phyloP scores from a whole-genome alignment of 2,113 vertebrate genomes.

The Reinhardtius hippoglossoides region DNA sequence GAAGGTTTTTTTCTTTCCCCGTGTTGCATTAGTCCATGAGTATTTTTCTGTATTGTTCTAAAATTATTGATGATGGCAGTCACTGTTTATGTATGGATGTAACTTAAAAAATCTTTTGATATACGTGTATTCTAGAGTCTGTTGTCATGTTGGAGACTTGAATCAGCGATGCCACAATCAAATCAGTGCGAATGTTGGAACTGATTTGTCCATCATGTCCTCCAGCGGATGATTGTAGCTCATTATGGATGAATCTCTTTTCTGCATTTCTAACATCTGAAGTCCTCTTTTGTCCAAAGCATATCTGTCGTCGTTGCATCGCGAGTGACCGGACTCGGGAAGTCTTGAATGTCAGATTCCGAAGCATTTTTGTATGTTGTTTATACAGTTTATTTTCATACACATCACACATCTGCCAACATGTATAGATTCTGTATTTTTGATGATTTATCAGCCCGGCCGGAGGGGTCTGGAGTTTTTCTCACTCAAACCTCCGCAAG shows the following conservation, averaged over 20 bases:
- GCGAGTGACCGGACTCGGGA: constrained; percentile 47
- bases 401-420: constrained; percentile 59
- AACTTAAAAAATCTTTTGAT: constrained; percentile 45
- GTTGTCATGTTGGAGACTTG: constrained; percentile 66
- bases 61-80: constrained; percentile 64
- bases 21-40: constrained; percentile 47
- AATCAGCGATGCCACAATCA: constrained; percentile 82
- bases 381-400: constrained; percentile 68
- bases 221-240: constrained; percentile 79
- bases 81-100: constrained; percentile 70
- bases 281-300: constrained; percentile 62
- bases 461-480: constrained; percentile 43
- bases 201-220: constrained; percentile 69
- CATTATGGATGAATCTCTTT: constrained; percentile 60
- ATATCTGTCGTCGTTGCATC: constrained; percentile 53
- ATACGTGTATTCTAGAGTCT: constrained; percentile 39
- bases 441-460: constrained; percentile 35
- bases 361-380: constrained; percentile 63
- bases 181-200: constrained; percentile 74
- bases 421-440: constrained; percentile 63
- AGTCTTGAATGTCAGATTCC: constrained; percentile 70
- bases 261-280: constrained; percentile 57
- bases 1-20: constrained; percentile 7
- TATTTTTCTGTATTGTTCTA: constrained; percentile 35
- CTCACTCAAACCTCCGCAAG: constrained; percentile 37